phyloP scores from a whole-genome alignment of 2,797 vertebrate species.

The Epinephelus awoara region DNA sequence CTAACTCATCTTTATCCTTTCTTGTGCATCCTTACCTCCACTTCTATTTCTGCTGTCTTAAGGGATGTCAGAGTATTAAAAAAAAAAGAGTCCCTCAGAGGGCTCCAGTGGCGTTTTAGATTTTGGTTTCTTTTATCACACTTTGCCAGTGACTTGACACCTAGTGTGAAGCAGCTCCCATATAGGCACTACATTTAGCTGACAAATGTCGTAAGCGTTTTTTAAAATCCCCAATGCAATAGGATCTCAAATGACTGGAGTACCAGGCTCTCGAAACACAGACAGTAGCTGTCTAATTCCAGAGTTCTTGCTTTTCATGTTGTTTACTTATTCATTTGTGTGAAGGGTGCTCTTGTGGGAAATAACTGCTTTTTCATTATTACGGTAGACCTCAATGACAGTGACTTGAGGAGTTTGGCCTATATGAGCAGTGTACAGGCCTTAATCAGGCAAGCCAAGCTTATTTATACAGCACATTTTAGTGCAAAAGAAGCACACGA shows the following conservation, averaged over 20 bases:
- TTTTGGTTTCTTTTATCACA: constrained; percentile 64
- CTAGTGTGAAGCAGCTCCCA: constrained; percentile 31
- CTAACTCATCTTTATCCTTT: constrained; percentile 31
- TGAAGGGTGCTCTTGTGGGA: constrained; percentile 20
- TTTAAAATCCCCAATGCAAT: constrained; percentile 49
- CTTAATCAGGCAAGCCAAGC: not conserved
- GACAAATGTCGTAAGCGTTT: constrained; percentile 24
- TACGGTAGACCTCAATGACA: constrained; percentile 1
- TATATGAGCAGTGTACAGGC: not conserved
- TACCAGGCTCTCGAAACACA: constrained; percentile 32
- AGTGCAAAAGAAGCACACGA: too few relatives aligned
- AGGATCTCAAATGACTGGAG: constrained; percentile 32
- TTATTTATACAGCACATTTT: too few relatives aligned
- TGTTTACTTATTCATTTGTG: constrained; percentile 40
- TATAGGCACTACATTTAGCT: constrained; percentile 43
- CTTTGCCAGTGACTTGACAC: constrained; percentile 62
- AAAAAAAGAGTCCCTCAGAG: constrained; percentile 32
- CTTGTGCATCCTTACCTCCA: constrained; percentile 31
- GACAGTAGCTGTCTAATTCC: constrained; percentile 28
- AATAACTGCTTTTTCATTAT: constrained; percentile 36
- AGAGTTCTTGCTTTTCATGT: constrained; percentile 32
- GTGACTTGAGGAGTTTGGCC: not conserved
- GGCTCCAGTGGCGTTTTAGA: constrained; percentile 53
- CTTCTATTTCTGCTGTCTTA: constrained; percentile 55
- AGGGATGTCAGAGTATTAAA: constrained; percentile 48